Conservation (phyloP, 2,113 vertebrate genomes). For the Odontesthes bonariensis region DNA sequence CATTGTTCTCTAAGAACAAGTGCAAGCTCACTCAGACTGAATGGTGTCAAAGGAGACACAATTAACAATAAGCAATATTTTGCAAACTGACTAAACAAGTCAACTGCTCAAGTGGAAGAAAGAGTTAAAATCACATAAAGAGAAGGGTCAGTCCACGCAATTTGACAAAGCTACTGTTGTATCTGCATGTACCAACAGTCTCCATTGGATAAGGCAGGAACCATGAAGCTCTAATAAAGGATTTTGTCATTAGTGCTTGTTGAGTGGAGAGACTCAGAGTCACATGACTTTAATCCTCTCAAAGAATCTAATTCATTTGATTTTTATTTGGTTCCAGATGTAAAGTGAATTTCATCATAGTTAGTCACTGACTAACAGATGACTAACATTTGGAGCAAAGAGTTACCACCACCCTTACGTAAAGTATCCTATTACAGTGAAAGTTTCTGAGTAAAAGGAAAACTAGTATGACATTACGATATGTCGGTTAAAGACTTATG, state of each 20-base stretch:
- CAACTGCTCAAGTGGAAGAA: not conserved
- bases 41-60: constrained; percentile 11
- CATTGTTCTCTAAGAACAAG: constrained; percentile 60
- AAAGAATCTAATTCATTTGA: constrained; percentile 22
- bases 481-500: no score
- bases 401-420: not conserved
- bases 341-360: not conserved
- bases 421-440: not conserved
- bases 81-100: not conserved
- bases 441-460: no score
- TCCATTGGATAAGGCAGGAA: constrained; percentile 18
- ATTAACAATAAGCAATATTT: not conserved
- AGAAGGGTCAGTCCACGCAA: not conserved
- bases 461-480: no score
- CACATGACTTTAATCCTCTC: constrained; percentile 14
- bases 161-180: not conserved
- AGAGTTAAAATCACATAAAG: not conserved
- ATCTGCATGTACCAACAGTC: not conserved
- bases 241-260: not conserved
- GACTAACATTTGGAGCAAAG: not conserved
- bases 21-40: constrained; percentile 21
- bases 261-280: not conserved
- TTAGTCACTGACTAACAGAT: not conserved
- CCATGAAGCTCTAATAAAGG: not conserved
- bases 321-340: not conserved